A percentile compares a stretch with the other conserved stretches of the same genome.
Conservation (phyloP, 2,113 vertebrate species). For the Protomyctophum bolini region DNA sequence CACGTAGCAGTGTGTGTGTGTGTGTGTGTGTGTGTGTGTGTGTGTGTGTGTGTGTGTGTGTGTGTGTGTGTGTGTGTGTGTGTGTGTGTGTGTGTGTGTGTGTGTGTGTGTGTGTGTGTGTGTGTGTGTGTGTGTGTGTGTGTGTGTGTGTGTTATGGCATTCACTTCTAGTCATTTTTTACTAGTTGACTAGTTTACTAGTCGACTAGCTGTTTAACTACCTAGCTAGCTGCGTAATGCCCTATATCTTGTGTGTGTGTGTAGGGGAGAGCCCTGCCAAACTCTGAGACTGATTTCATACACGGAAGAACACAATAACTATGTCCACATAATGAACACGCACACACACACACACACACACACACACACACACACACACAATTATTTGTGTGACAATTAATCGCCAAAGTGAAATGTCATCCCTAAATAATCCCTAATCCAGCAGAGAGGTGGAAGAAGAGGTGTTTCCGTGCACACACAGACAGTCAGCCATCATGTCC, state of each 20-base stretch:
- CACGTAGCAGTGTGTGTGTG: neutral
- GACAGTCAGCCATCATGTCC: neutral
- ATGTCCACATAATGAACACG: neutral
- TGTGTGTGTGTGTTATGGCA: too few relatives aligned
- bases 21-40: constrained; percentile 3
- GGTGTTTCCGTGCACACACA: constrained; percentile 35
- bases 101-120: neutral
- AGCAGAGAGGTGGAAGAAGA: constrained; percentile 52
- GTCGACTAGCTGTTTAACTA: too few relatives aligned
- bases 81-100: neutral
- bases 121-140: neutral
- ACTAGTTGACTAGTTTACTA: too few relatives aligned
- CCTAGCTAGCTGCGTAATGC: too few relatives aligned
- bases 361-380: neutral
- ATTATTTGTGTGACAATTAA: too few relatives aligned
- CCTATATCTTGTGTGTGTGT: constrained; percentile 22
- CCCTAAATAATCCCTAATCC: too few relatives aligned
- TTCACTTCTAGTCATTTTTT: too few relatives aligned
- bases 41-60: constrained; percentile 23
- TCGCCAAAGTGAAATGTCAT: too few relatives aligned
- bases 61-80: constrained; percentile 1
- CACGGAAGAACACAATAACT: constrained; percentile 7
- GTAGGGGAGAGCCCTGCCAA: constrained; percentile 19
- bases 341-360: neutral
- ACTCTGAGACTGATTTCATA: constrained; percentile 24